Percentiles rank a stretch among this genome's conserved stretches.
Conservation (phyloP, 2,113 vertebrate genomes). For the Drymodes brunneopygia region DNA sequence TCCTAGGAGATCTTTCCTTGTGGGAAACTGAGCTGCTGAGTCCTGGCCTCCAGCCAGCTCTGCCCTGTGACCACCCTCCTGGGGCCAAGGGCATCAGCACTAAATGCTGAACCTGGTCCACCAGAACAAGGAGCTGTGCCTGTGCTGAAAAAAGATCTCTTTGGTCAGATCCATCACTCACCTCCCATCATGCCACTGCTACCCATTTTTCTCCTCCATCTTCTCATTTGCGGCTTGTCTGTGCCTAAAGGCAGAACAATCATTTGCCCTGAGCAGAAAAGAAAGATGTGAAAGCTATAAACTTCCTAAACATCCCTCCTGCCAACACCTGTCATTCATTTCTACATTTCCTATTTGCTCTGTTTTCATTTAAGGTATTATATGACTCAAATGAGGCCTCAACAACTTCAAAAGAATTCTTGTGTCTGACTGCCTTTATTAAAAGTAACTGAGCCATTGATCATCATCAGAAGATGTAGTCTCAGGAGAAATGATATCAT, state of each 20-base stretch:
- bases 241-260: not conserved
- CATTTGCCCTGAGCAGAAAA: not conserved
- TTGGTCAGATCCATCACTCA: not conserved
- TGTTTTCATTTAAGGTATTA: conserved; percentile 54
- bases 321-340: conserved; percentile 38
- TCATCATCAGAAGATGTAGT: conserved; percentile 23
- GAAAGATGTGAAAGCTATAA: conserved; percentile 11
- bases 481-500: not conserved
- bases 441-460: conserved; percentile 62
- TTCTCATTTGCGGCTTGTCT: not conserved
- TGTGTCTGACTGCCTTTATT: conserved; percentile 46
- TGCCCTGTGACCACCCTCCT: not conserved
- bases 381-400: conserved; percentile 29
- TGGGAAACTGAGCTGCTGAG: not conserved
- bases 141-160: not conserved
- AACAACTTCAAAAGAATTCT: conserved; percentile 52
- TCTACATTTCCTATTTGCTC: conserved; percentile 27
- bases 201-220: not conserved
- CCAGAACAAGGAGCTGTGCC: not conserved
- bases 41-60: not conserved
- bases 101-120: not conserved
- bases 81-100: not conserved
- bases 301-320: conserved; percentile 14
- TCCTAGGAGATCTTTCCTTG: not conserved
- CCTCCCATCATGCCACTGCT: not conserved